Conservation (phyloP, 2,888 invertebrate species). For the Oscheius sp. region DNA sequence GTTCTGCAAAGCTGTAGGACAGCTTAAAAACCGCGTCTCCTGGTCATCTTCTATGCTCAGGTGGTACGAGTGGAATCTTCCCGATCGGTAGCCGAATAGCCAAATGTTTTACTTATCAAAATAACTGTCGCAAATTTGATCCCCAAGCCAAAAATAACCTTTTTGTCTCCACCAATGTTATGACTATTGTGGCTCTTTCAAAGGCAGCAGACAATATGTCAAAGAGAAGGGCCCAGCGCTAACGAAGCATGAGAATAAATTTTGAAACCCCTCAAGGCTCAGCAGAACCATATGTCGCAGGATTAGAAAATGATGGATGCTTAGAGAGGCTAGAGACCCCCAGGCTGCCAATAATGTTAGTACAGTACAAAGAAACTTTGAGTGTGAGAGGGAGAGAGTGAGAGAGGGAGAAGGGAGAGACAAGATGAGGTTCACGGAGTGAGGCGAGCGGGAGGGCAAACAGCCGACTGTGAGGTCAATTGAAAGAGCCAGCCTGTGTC, state of each 20-base stretch:
- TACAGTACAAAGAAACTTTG: too few species aligned
- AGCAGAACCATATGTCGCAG: slow-evolving; percentile 33
- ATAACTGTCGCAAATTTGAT: too few species aligned
- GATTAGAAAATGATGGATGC: slow-evolving; percentile 37
- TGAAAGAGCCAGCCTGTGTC: slow-evolving; percentile 34
- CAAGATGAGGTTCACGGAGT: slow-evolving; percentile 21
- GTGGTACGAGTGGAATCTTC: too few species aligned
- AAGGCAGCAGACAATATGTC: background rate
- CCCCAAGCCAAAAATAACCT: too few species aligned
- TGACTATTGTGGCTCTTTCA: too few species aligned
- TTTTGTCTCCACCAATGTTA: too few species aligned
- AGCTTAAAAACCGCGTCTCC: too few species aligned
- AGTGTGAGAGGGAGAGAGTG: slow-evolving; percentile 4
- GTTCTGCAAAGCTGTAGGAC: too few species aligned
- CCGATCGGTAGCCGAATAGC: too few species aligned
- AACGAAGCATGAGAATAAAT: slow-evolving; percentile 21
- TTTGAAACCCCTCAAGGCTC: slow-evolving; percentile 12
- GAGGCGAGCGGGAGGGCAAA: slow-evolving; percentile 34
- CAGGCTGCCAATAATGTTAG: background rate
- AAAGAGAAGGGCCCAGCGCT: background rate
- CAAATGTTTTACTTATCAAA: too few species aligned
- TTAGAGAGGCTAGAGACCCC: background rate
- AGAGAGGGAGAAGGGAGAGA: slow-evolving; percentile 8
- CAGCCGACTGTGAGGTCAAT: slow-evolving; percentile 32
- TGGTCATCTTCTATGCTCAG: too few species aligned